A percentile compares a stretch with the other conserved stretches of the same genome.
These are phyloP conservation scores for Druceiella hillmani DNA, from an alignment of 2,888 invertebrate species.

Conservation along the genomic window DNA sequence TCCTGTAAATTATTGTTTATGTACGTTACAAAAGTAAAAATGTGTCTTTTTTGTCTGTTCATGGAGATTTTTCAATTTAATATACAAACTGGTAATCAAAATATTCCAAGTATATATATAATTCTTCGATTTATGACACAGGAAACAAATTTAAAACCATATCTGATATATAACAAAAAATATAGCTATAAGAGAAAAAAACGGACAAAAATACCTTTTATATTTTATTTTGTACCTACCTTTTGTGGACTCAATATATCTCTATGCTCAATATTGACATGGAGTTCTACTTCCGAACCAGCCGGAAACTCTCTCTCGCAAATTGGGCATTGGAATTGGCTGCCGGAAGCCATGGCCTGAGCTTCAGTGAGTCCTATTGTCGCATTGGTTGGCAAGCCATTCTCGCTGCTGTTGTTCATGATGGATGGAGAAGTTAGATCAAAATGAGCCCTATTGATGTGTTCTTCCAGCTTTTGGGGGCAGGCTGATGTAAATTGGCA, in stretches of 20 bases:
- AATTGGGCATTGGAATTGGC: conserved; percentile 69
- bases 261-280: conserved; percentile 80
- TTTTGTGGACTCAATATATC: conserved; percentile 70
- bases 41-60: no score
- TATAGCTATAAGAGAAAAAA: no score
- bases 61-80: no score
- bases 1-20: conserved; percentile 31
- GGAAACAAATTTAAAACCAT: no score
- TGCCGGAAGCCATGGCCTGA: conserved; percentile 46
- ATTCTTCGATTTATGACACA: no score
- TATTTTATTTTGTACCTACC: conserved; percentile 31
- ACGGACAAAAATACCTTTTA: no score
- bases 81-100: no score
- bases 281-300: conserved; percentile 74
- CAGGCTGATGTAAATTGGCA: conserved; percentile 72
- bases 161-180: no score
- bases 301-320: conserved; percentile 68
- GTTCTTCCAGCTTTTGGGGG: conserved; percentile 70
- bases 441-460: conserved; percentile 80
- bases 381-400: conserved; percentile 30
- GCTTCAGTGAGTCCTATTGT: conserved; percentile 36
- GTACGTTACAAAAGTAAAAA: not conserved
- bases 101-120: no score
- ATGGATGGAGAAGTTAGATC: conserved; percentile 73
- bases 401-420: conserved; percentile 37